Conservation (phyloP, 1,140 invertebrate species). For the Penaeus chinensis region DNA sequence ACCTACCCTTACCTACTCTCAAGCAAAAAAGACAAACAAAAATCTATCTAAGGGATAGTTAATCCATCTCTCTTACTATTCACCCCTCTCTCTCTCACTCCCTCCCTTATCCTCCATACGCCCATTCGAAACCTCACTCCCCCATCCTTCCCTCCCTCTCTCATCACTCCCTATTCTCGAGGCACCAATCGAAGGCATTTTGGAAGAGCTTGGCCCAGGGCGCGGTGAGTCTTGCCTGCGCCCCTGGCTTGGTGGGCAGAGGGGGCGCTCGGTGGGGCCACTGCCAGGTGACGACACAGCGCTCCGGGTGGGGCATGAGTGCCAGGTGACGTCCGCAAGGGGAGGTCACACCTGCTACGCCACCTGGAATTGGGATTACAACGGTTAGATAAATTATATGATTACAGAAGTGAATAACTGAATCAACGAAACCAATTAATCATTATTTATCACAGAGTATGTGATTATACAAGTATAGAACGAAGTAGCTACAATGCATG, state of each 20-base stretch:
- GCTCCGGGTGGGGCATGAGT: conserved; percentile 98
- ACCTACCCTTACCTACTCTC: too few species aligned
- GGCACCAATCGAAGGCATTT: conserved; percentile 74
- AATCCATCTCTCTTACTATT: not conserved
- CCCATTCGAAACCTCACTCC: not conserved
- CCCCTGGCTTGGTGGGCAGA: conserved; percentile 64
- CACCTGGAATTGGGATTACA: conserved; percentile 69
- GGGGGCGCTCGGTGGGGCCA: conserved; percentile 76
- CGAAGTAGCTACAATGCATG: too few species aligned
- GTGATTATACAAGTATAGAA: too few species aligned
- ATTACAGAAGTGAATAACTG: too few species aligned
- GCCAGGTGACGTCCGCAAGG: conserved; percentile 91
- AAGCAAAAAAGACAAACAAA: too few species aligned
- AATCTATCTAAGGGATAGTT: too few species aligned
- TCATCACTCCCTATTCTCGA: conserved; percentile 32
- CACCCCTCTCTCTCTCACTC: not conserved
- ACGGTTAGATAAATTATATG: too few species aligned
- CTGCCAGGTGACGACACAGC: conserved; percentile 87
- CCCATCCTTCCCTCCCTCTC: not conserved
- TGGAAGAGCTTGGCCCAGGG: conserved; percentile 74
- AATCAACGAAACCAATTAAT: too few species aligned
- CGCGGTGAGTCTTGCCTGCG: conserved; percentile 66
- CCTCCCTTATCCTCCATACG: not conserved
- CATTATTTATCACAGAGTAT: too few species aligned
- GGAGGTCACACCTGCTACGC: conserved; percentile 90